These are phyloP conservation scores for Mus spretus DNA, from an alignment of 2,797 vertebrate genomes.

Conservation along the genomic window DNA sequence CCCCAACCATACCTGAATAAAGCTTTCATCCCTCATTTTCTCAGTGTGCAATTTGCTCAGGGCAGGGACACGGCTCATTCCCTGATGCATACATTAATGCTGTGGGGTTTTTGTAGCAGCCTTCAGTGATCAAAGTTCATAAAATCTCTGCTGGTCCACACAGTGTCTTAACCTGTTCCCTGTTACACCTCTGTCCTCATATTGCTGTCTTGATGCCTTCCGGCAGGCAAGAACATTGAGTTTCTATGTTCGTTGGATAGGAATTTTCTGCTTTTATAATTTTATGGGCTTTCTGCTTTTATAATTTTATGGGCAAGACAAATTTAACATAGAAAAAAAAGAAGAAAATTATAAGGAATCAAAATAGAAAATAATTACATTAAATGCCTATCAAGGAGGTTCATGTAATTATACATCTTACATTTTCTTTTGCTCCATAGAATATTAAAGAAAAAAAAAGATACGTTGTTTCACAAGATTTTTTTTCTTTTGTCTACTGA, in stretches of 20 bases:
- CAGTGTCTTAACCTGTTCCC: accelerated
- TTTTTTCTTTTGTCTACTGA: neutral
- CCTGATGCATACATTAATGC: neutral
- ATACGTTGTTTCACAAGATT: neutral
- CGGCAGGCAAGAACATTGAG: neutral
- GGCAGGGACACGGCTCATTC: neutral
- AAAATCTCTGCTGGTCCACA: neutral
- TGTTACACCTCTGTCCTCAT: neutral
- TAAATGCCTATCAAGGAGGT: neutral
- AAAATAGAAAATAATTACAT: conserved; percentile 9
- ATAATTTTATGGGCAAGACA: neutral
- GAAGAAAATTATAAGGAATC: neutral
- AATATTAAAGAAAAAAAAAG: neutral
- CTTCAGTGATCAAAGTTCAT: neutral
- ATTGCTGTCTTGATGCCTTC: accelerated
- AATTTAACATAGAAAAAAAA: neutral
- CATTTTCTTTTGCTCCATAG: neutral
- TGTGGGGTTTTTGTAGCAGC: neutral
- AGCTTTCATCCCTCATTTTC: neutral
- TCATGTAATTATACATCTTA: neutral
- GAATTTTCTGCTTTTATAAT: neutral
- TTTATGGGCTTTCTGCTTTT: neutral
- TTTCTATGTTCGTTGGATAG: neutral
- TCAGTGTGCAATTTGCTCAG: neutral
- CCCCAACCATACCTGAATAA: neutral